Percentiles rank a stretch among this genome's conserved stretches.
Evolutionary conservation across 2,888 invertebrate genomes (phyloP).

Genomic region (Biston betularia): DNA sequence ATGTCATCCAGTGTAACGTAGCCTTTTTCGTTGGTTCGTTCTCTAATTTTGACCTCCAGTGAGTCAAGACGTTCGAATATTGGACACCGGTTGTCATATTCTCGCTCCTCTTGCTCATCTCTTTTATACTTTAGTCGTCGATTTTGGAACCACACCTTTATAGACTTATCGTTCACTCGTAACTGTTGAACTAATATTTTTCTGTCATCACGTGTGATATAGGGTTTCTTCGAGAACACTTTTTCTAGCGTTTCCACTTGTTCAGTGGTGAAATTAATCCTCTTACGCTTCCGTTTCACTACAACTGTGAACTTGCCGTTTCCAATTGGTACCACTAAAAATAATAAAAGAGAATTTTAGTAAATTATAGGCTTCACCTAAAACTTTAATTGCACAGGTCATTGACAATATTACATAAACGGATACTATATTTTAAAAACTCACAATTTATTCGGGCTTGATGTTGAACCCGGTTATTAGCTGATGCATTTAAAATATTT

Average conservation of each 20-base stretch:
- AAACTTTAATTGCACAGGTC: background rate
- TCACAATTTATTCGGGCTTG: conserved; percentile 51
- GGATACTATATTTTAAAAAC: conserved; percentile 21
- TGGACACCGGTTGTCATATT: conserved; percentile 26
- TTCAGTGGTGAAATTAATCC: conserved; percentile 91
- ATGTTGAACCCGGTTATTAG: conserved; percentile 37
- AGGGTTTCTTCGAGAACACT: conserved; percentile 88
- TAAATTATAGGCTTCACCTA: background rate
- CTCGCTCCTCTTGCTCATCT: conserved; percentile 39
- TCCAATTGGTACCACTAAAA: conserved; percentile 48
- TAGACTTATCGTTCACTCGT: conserved; percentile 88
- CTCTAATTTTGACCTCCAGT: conserved; percentile 59
- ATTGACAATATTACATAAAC: too few relatives aligned
- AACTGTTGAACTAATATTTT: conserved; percentile 88
- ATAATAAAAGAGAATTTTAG: conserved; percentile 6
- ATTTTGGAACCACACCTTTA: conserved; percentile 94
- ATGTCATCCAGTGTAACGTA: conserved; percentile 63
- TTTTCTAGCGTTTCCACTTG: conserved; percentile 91
- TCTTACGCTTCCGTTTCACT: conserved; percentile 85
- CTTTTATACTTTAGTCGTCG: conserved; percentile 89
- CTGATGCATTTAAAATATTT: background rate
- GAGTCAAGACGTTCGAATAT: conserved; percentile 49
- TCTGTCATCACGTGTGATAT: conserved; percentile 89
- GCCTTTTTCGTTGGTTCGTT: conserved; percentile 60
- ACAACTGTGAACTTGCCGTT: conserved; percentile 49